Evolutionary conservation across 1,140 invertebrate species (phyloP).

Genomic region (Trinorchestia longiramus): DNA sequence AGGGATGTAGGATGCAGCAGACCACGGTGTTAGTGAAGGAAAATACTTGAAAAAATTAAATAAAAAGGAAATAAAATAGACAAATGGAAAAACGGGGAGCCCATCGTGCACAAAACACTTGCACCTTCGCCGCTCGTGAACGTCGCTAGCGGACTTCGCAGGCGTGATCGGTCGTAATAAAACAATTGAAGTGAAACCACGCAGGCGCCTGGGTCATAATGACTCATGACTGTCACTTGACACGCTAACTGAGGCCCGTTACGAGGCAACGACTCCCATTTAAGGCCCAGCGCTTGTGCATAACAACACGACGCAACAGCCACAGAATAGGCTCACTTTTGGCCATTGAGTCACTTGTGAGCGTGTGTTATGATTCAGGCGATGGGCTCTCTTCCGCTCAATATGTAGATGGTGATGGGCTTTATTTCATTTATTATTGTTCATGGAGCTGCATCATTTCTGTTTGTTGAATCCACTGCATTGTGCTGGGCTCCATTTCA

Average conservation of each 20-base stretch:
- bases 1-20: too few relatives aligned
- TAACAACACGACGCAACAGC: background rate
- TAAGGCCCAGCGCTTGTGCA: background rate
- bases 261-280: background rate
- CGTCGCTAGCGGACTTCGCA: background rate
- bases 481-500: background rate
- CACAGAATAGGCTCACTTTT: background rate
- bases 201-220: background rate
- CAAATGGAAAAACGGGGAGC: too few relatives aligned
- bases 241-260: slow-evolving; percentile 25
- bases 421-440: background rate
- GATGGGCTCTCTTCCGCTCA: background rate
- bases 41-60: too few relatives aligned
- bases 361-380: background rate
- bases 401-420: background rate
- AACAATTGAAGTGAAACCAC: background rate
- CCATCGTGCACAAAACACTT: background rate
- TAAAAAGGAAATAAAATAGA: too few relatives aligned
- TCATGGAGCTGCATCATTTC: background rate
- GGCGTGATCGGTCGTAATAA: background rate
- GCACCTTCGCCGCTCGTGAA: background rate
- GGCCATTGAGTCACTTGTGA: background rate
- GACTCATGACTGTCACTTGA: background rate
- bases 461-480: background rate
- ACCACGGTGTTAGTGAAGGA: too few relatives aligned